Percentiles rank a stretch among this genome's conserved stretches.
Conservation (phyloP, 1,140 invertebrate species). For the Hyles vespertilio region DNA sequence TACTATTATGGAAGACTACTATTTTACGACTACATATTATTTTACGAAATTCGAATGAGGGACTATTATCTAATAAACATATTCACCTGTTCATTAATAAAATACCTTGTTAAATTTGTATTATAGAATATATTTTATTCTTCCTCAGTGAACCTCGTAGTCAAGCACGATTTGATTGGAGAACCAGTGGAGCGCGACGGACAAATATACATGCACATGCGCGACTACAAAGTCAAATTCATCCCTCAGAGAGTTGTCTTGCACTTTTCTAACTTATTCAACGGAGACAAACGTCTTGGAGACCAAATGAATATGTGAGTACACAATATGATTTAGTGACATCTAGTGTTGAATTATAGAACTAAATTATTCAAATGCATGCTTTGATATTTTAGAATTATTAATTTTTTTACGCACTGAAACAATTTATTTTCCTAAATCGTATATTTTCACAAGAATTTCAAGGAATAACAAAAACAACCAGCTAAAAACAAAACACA, state of each 20-base stretch:
- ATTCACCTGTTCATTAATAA: too few relatives aligned
- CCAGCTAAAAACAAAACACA: too few relatives aligned
- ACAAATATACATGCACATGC: slow-evolving; percentile 77
- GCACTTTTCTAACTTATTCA: slow-evolving; percentile 79
- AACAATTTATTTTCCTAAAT: too few relatives aligned
- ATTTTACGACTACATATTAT: neutral
- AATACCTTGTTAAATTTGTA: too few relatives aligned
- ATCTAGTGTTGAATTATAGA: neutral
- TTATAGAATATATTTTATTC: neutral
- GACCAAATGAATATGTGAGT: slow-evolving; percentile 73
- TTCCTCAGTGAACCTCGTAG: slow-evolving; percentile 76
- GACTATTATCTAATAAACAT: too few relatives aligned
- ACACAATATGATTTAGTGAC: neutral
- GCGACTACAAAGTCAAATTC: slow-evolving; percentile 77
- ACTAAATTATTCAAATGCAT: neutral
- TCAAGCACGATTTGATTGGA: slow-evolving; percentile 77
- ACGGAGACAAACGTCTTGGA: slow-evolving; percentile 77
- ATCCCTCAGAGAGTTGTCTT: slow-evolving; percentile 74
- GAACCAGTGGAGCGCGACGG: slow-evolving; percentile 77
- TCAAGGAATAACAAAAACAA: too few relatives aligned
- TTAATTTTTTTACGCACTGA: too few relatives aligned
- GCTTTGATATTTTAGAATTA: neutral
- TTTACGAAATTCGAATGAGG: neutral
- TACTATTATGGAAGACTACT: neutral
- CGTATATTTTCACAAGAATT: too few relatives aligned